Conservation (phyloP, 92 coral and sea anemone genomes). For the Blastomussa wellsi region DNA sequence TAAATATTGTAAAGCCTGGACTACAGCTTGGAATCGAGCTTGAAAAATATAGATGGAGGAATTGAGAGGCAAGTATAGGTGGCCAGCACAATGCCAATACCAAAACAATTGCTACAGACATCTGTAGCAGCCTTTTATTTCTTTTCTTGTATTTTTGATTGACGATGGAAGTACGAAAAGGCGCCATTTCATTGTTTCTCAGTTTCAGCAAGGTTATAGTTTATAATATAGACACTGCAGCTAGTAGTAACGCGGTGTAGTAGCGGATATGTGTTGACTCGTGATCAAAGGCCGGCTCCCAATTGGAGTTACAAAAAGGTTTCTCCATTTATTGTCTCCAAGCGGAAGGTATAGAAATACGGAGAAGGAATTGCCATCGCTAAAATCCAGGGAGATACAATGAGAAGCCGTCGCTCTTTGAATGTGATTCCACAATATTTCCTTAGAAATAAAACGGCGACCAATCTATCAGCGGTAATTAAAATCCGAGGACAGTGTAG, state of each 20-base stretch:
- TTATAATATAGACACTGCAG: not conserved
- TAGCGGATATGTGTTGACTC: not conserved
- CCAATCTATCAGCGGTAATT: not conserved
- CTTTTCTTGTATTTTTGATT: not conserved
- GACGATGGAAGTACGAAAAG: not conserved
- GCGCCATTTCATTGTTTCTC: not conserved
- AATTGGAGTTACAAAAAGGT: not conserved
- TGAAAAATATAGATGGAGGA: not conserved
- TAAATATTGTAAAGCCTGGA: not conserved
- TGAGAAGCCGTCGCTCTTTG: not conserved
- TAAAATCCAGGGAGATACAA: not conserved
- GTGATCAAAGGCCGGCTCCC: constrained; percentile 21
- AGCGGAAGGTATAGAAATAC: constrained; percentile 2
- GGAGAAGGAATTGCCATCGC: constrained; percentile 12
- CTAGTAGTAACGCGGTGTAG: not conserved
- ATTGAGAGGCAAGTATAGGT: not conserved
- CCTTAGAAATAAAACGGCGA: not conserved
- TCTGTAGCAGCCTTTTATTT: not conserved
- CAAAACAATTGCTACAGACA: not conserved
- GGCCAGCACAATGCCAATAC: not conserved
- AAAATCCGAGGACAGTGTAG: not conserved
- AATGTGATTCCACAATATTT: not conserved
- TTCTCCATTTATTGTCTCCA: not conserved
- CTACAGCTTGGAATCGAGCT: not conserved
- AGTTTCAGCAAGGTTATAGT: not conserved